phyloP scores from a whole-genome alignment of 2,888 invertebrate species.

The Tyria jacobaeae region DNA sequence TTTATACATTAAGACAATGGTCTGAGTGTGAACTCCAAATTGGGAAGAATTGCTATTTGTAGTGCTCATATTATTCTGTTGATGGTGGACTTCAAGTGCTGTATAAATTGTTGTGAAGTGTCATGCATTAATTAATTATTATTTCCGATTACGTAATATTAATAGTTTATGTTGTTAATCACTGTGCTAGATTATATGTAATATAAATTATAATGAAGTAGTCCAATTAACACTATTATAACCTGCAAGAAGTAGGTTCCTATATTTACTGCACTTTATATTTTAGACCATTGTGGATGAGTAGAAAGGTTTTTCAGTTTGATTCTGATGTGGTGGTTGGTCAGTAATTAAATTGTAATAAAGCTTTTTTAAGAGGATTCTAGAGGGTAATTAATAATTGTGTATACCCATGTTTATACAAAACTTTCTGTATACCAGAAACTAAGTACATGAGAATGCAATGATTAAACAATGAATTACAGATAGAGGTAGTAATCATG shows the following conservation, averaged over 20 bases:
- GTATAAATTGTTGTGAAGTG: background rate
- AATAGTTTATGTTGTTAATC: constrained; percentile 43
- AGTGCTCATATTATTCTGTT: background rate
- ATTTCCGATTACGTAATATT: constrained; percentile 7
- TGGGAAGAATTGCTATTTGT: background rate
- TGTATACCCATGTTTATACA: background rate
- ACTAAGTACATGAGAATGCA: background rate
- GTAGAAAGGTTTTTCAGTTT: background rate
- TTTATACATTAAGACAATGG: background rate
- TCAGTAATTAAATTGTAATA: background rate
- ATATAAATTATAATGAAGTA: constrained; percentile 31
- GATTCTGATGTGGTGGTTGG: background rate
- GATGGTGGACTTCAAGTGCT: too few species aligned
- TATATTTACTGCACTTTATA: constrained; percentile 27
- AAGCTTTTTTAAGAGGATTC: background rate
- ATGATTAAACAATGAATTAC: constrained; percentile 15
- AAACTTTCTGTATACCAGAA: background rate
- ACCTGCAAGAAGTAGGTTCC: constrained; percentile 27
- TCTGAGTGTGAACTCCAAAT: background rate
- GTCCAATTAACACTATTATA: constrained; percentile 42
- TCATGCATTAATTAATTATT: background rate
- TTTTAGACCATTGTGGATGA: constrained; percentile 25
- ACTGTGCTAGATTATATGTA: constrained; percentile 47
- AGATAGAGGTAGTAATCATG: constrained; percentile 11
- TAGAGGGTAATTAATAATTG: background rate